Evolutionary conservation across 2,888 invertebrate genomes (phyloP), one percentile per base, ranked within the genome.

Genomic region (Pachycephus smyrnensis): DNA sequence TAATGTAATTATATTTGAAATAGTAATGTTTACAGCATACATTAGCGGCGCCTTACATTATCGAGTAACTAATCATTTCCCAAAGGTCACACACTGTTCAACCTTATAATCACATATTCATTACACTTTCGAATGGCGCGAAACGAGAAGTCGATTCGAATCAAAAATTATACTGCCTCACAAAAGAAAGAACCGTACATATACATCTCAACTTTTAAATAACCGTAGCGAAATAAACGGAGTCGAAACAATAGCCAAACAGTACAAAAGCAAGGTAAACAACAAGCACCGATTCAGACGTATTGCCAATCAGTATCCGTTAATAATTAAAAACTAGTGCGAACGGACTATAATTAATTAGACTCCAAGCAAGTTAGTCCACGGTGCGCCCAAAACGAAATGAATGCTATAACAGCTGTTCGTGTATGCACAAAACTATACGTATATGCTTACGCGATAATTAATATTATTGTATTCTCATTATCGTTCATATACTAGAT

Each of bases 1-100:
- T 71, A 33, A 71, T 71, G 71, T 15, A 74, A 87, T 87, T 86
- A 88, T 88, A 88, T 88, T 87, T 88, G 84, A 87, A 88, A 87
- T 86, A 87, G 84, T 87, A 84, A 87, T 86, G 86, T 87, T 88
- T 88, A 88, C 87, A 87, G 86, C 85, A 87, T 88, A 88, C 86
- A 87, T 86, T 88, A 86, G 87, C 86, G 86, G 84, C 84, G 86
- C 83, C 84, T 85, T 87, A 85, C 84, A 85, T 82, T 84, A 83
- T 85, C 81, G 86, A 87, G 84, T 71, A 31, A 71, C 33, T 32
- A 71, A 33, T 32, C 12, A 33, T 31, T 2, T 31, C 31, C 23
- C 31, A 32, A 33, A 71, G 32, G 71, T 71, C 71, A 32, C 71
- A 23, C 55, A 55, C 23, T 55, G 9, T 55, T 55, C 55, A 23